A percentile compares a stretch with the other conserved stretches of the same genome.
Conservation (phyloP, 1,140 invertebrate genomes). For the Lepidurus arcticus region DNA sequence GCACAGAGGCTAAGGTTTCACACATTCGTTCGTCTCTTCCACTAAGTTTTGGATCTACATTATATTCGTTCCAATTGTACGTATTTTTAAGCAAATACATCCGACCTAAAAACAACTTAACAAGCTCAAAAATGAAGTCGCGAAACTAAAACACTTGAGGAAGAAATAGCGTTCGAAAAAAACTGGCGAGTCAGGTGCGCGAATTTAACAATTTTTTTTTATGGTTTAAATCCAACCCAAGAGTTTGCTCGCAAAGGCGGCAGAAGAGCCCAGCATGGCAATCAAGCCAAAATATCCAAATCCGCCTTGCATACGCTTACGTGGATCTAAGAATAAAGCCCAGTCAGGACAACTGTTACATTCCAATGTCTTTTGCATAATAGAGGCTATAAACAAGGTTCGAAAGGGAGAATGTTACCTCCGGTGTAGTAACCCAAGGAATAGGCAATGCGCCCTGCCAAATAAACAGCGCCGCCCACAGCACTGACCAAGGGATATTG, state of each 20-base stretch:
- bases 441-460: constrained; percentile 47
- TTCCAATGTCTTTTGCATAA: constrained; percentile 32
- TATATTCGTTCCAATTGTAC: too few species aligned
- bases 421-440: constrained; percentile 51
- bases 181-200: too few species aligned
- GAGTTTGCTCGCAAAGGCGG: constrained; percentile 42
- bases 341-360: constrained; percentile 21
- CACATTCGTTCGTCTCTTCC: too few species aligned
- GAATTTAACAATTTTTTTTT: too few species aligned
- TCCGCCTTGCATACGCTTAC: constrained; percentile 45
- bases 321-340: constrained; percentile 43
- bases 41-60: too few species aligned
- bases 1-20: too few species aligned
- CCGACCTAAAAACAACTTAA: too few species aligned
- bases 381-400: constrained; percentile 3
- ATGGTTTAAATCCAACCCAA: constrained; percentile 38
- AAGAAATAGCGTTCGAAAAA: too few species aligned
- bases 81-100: too few species aligned
- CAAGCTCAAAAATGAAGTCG: too few species aligned
- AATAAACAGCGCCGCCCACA: constrained; percentile 45
- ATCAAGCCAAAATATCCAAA: constrained; percentile 46
- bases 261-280: constrained; percentile 43
- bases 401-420: constrained; percentile 40
- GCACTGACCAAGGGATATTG: constrained; percentile 47
- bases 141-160: too few species aligned